Evolutionary conservation across 2,888 invertebrate species (phyloP).

Genomic region (Hirtodrosophila alboralis): DNA sequence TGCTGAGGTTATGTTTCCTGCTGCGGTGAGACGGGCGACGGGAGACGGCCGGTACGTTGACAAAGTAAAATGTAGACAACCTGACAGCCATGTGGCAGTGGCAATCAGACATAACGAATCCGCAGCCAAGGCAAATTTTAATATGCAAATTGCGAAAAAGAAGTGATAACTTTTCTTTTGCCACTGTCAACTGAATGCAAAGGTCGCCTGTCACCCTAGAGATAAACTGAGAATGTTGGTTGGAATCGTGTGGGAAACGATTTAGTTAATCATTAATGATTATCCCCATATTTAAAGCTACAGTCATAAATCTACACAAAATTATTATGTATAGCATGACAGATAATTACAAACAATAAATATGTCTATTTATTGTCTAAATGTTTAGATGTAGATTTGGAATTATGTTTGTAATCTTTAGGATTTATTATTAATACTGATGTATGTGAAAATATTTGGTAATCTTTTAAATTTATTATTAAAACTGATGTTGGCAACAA

Average conservation of each 20-base stretch:
- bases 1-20: constrained; percentile 33
- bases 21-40: neutral
- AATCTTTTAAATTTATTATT: too few relatives aligned
- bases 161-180: constrained; percentile 52
- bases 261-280: constrained; percentile 62
- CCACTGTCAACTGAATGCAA: constrained; percentile 8
- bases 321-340: neutral
- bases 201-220: constrained; percentile 20
- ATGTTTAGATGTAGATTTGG: too few relatives aligned
- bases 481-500: too few relatives aligned
- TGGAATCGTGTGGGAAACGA: constrained; percentile 9
- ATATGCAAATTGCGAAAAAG: constrained; percentile 69
- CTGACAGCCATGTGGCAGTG: constrained; percentile 60
- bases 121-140: constrained; percentile 54
- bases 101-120: constrained; percentile 66
- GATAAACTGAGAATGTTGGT: constrained; percentile 28
- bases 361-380: too few relatives aligned
- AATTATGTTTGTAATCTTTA: too few relatives aligned
- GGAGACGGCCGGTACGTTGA: constrained; percentile 38
- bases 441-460: too few relatives aligned
- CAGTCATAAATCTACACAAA: constrained; percentile 40
- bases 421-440: too few relatives aligned
- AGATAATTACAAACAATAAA: too few relatives aligned
- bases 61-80: constrained; percentile 69
- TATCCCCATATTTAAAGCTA: constrained; percentile 38